These are phyloP conservation scores for Polyodon spathula DNA, from an alignment of 2,113 vertebrate species.

Conservation along the genomic window DNA sequence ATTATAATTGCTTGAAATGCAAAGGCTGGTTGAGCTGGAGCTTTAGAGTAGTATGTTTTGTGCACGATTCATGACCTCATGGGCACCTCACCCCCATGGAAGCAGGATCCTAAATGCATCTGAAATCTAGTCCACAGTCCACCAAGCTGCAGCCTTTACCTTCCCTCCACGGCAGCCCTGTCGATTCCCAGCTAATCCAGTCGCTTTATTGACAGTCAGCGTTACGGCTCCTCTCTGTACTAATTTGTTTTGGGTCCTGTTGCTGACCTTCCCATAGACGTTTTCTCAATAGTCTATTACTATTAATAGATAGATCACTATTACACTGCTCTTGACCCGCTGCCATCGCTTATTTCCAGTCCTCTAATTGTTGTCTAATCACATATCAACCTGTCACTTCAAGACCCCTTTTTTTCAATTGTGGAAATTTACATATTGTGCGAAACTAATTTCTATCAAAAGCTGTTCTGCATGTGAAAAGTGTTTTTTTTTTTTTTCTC, in stretches of 20 bases:
- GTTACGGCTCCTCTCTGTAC: constrained; percentile 28
- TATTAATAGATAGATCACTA: constrained; percentile 55
- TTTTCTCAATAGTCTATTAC: constrained; percentile 53
- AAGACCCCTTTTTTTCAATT: constrained; percentile 51
- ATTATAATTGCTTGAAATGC: no score
- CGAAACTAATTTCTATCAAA: constrained; percentile 65
- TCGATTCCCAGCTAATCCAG: neutral
- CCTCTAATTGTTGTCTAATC: constrained; percentile 72
- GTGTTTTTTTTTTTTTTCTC: constrained; percentile 26
- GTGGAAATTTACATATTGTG: constrained; percentile 66
- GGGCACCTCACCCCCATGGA: neutral
- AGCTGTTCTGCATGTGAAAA: constrained; percentile 53
- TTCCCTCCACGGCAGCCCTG: neutral
- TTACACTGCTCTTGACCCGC: constrained; percentile 53
- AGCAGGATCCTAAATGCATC: neutral
- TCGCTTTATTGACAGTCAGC: constrained; percentile 41
- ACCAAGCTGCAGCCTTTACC: neutral
- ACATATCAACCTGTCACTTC: constrained; percentile 73
- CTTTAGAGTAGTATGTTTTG: no score
- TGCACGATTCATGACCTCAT: no score
- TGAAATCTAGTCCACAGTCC: constrained; percentile 6
- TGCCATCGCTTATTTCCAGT: constrained; percentile 54
- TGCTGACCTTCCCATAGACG: constrained; percentile 45
- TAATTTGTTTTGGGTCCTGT: constrained; percentile 60
- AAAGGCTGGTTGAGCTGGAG: no score